Base-by-base conservation (phyloP, 2,797 vertebrate genomes). In the Platalea minor region DNA sequence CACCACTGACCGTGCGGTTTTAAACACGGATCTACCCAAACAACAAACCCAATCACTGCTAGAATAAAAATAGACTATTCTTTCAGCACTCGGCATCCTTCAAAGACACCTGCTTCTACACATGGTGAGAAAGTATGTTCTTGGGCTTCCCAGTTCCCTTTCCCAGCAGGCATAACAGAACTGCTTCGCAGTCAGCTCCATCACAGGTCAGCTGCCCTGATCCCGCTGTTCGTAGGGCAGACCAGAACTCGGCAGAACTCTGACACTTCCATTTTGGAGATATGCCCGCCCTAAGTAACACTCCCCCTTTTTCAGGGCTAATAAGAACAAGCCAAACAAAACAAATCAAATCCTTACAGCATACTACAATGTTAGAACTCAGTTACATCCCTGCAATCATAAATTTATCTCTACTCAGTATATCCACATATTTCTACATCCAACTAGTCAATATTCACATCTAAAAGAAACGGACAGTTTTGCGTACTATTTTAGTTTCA, bases 131-230 rank as follows among this genome's bases (percentile, higher is more conserved):
- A 72, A 75, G 25, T 5, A 9, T 9, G 7, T 43, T 53, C 86
- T 23, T 33, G 56, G 35, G 39, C 33, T 88, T 79, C 61, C n/a
- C 60, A 16, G 7, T 23, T 76, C 29, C 18, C 50, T 10, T 65
- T 78, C 23, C 75, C 50, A 51, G 79, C 54, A 80, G 46, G 11
- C 3, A 2, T 5, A 77, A 37, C 19, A 31, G 26, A 76, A 39
- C 19, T 24, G 67, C 80, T 69, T 5, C 6, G 2, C 0, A 0
- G 39, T 3, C 39, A 26, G 60, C 56, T 51, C 24, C 11, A 7
- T 9, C 51, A 31, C 8, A 1, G 75, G 10, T 37, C 80, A 91
- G 57, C 79, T 72, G 70, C 61, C 51, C 88, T 16, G 46, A 74
- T 33, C 86, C 73, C 53, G 24, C 43, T 0, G 39, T 13, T 70